A percentile compares a stretch with the other conserved stretches of the same genome.
Conservation (phyloP, 1,140 invertebrate species). For the Pristionchus pacificus region DNA sequence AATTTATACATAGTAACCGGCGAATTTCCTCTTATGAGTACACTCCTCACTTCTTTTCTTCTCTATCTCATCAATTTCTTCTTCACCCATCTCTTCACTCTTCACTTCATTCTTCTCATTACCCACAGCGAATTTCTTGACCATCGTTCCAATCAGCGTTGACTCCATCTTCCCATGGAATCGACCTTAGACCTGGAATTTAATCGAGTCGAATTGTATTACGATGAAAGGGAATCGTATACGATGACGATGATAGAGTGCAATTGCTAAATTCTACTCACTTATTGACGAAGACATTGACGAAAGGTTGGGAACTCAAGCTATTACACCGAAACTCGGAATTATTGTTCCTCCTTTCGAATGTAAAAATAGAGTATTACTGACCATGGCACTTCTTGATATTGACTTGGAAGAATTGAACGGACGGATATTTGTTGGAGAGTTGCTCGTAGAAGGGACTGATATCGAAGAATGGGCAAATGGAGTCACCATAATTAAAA, state of each 20-base stretch:
- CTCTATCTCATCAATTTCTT: background rate
- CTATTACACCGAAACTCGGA: background rate
- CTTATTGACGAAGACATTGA: conserved; percentile 86
- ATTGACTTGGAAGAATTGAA: conserved; percentile 78
- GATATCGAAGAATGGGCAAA: conserved; percentile 85
- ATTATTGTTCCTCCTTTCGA: background rate
- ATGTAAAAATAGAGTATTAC: conserved; percentile 11
- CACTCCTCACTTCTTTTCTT: too few relatives aligned
- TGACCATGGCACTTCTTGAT: conserved; percentile 54
- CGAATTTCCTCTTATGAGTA: too few relatives aligned
- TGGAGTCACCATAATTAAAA: too few relatives aligned
- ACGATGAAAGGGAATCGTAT: too few relatives aligned
- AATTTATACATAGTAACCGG: too few relatives aligned
- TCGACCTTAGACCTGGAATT: conserved; percentile 68
- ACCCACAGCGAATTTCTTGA: conserved; percentile 67
- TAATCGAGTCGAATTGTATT: conserved; percentile 46
- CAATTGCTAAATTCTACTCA: conserved; percentile 44
- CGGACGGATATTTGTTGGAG: conserved; percentile 77
- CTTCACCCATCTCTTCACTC: background rate
- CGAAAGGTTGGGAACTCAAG: conserved; percentile 67
- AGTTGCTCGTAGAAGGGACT: conserved; percentile 79
- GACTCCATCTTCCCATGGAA: conserved; percentile 77
- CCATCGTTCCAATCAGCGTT: conserved; percentile 77
- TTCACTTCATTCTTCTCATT: background rate
- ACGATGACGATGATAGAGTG: too few relatives aligned